Evolutionary conservation across 2,888 invertebrate species (phyloP), one percentile per base, ranked within the genome.

Genomic region (Lordiphosa andalusiaca): DNA sequence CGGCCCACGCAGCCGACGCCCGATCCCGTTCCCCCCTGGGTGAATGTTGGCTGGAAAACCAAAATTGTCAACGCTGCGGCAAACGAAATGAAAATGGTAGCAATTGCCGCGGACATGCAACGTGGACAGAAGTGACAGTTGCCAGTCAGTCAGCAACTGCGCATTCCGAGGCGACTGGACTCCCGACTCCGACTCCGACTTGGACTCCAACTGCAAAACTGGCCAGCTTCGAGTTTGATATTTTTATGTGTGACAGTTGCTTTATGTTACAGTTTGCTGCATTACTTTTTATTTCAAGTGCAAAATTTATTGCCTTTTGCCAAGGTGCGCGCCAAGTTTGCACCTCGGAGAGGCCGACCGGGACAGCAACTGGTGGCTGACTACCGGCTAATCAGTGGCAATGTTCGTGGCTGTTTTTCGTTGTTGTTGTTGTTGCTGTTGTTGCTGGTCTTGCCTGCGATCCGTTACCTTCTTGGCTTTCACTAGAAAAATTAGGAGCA

Each of bases 51-150:
- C 4, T 30, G 30, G 30, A 23, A 59, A 51, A 53, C 38, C n/a
- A 80, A 73, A 77, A 76, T 81, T 76, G 76, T 76, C 76, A 76
- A 69, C 75, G 67, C 58, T 52, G 67, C 48, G 49, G 55, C 73
- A 78, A 82, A 74, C 63, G 80, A 80, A 84, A 85, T 85, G 80
- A 85, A 80, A 85, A 80, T 80, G 77, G 80, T 80, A 80, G 80
- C 84, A 81, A 85, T 85, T 81, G 84, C 54, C 50, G 69, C 50
- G 53, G 69, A 83, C 80, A 83, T 81, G 84, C 84, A 67, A 76
- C 85, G 63, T 76, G 73, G 84, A 68, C 67, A 69, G 69, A 73
- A 84, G 77, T 80, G 80, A 77, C 84, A 80, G 84, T 73, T 77
- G 82, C 71, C 63, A 81, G 84, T 84, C 74, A 71, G 75, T 84